phyloP scores from a whole-genome alignment of 2,113 vertebrate species.

The Mormyrus iriodes region DNA sequence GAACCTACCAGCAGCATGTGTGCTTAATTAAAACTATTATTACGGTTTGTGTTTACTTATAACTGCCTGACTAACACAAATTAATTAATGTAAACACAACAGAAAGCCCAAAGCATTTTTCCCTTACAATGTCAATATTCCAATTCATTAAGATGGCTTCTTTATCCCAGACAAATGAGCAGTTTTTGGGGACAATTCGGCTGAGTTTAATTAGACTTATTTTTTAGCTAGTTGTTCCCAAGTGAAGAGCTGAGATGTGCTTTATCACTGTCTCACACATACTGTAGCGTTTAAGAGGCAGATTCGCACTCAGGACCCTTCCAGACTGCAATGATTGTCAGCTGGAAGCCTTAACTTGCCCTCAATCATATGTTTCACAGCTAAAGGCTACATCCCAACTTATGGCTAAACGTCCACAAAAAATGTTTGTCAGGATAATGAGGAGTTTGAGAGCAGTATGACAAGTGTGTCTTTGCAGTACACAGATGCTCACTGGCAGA shows the following conservation, averaged over 20 bases:
- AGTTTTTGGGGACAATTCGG: background rate
- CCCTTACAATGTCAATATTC: background rate
- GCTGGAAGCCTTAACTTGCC: background rate
- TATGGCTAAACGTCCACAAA: background rate
- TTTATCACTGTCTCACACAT: background rate
- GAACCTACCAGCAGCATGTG: background rate
- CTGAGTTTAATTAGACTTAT: background rate
- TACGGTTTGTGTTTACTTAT: background rate
- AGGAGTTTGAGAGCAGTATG: background rate
- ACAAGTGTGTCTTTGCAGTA: background rate
- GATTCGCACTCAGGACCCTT: background rate
- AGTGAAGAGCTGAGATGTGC: background rate
- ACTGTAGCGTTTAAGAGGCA: background rate
- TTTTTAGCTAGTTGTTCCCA: background rate
- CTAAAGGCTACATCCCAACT: background rate
- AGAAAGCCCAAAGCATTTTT: background rate
- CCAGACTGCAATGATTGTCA: background rate
- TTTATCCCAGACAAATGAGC: background rate
- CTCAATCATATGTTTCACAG: background rate
- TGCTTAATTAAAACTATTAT: background rate
- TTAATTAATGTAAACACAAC: conserved; percentile 11
- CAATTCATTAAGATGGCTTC: conserved; percentile 3
- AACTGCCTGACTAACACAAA: background rate
- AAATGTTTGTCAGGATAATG: conserved; percentile 1
- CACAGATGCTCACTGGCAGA: background rate